A percentile compares a stretch with the other conserved stretches of the same genome.
Evolutionary conservation across 2,113 vertebrate genomes (phyloP).

Genomic region (Onychostruthus taczanowskii): DNA sequence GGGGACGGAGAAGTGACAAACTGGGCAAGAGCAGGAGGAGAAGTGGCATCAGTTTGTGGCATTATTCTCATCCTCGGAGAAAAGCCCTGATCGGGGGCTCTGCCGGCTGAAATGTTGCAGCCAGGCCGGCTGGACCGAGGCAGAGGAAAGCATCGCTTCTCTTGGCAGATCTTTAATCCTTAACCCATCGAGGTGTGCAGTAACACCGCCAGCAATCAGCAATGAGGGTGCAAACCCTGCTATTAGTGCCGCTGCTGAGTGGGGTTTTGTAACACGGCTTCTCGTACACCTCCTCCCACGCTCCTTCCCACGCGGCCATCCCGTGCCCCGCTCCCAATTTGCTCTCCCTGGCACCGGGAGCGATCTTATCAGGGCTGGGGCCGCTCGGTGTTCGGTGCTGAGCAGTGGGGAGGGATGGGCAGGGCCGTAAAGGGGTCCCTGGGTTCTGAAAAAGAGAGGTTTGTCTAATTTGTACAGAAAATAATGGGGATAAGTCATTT

Average conservation of each 20-base stretch:
- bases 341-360: not conserved
- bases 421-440: rapidly evolving
- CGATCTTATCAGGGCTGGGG: not conserved
- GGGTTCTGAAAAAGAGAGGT: not conserved
- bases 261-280: conserved; percentile 10
- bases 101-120: not conserved
- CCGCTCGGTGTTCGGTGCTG: not conserved
- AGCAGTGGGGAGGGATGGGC: rapidly evolving
- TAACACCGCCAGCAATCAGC: not conserved
- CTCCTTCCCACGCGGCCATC: not conserved
- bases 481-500: not conserved
- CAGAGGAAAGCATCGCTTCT: not conserved
- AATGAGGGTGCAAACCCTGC: not conserved
- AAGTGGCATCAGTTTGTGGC: not conserved
- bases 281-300: not conserved
- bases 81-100: not conserved
- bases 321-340: not conserved
- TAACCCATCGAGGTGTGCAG: not conserved
- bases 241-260: not conserved
- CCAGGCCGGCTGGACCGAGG: not conserved
- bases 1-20: not conserved
- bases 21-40: not conserved
- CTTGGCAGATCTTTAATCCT: not conserved
- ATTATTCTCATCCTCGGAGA: not conserved
- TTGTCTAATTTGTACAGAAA: not conserved